phyloP scores from a whole-genome alignment of 2,113 vertebrate genomes.

The Ploceus nigricollis region DNA sequence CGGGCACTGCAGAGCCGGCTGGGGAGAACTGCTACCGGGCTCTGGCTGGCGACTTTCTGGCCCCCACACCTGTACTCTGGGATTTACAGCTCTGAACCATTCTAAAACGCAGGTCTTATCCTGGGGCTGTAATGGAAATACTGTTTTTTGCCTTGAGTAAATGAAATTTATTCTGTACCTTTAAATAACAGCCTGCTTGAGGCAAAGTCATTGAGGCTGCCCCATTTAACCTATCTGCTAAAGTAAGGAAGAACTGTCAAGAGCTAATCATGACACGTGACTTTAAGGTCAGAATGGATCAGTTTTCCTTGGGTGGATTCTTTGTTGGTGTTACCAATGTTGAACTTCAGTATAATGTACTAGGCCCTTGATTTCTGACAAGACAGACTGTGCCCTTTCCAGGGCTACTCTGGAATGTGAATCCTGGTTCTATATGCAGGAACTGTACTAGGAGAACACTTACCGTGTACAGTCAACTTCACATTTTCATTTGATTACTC shows the following conservation, averaged over 20 bases:
- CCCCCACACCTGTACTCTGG: fast-evolving
- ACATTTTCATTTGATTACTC: neutral
- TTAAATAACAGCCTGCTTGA: neutral
- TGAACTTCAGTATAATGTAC: neutral
- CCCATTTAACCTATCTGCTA: neutral
- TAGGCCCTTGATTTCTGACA: neutral
- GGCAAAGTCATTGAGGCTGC: neutral
- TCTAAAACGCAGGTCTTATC: neutral
- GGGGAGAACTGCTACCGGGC: fast-evolving
- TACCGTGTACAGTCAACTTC: fast-evolving
- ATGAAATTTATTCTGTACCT: neutral
- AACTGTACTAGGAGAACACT: neutral
- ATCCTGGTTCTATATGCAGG: neutral
- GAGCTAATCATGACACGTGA: neutral
- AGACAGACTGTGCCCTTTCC: neutral
- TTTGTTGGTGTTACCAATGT: neutral
- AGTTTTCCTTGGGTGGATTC: neutral
- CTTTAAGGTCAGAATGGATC: neutral
- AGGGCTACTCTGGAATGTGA: neutral
- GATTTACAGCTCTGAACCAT: fast-evolving
- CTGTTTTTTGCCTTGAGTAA: neutral
- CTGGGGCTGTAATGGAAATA: neutral
- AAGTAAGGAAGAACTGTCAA: neutral
- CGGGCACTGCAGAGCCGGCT: fast-evolving
- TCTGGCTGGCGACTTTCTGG: fast-evolving